These are phyloP conservation scores for Mustela lutreola DNA, from an alignment of 2,113 vertebrate genomes.

Conservation along the genomic window DNA sequence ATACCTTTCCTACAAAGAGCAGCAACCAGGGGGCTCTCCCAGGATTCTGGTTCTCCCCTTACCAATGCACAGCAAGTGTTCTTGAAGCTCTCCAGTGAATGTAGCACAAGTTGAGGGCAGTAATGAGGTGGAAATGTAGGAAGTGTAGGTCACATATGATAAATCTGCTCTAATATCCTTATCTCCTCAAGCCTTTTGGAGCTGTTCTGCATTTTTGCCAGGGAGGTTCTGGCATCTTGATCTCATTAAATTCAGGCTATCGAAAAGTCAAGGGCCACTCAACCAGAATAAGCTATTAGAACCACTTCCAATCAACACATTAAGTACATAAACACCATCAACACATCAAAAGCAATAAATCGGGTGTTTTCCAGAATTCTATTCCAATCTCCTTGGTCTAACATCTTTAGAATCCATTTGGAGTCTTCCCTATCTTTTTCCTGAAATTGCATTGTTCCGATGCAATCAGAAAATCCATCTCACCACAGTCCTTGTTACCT, in stretches of 20 bases:
- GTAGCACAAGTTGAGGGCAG: not conserved
- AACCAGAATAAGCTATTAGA: not conserved
- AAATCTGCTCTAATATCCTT: not conserved
- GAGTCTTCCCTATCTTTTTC: not conserved
- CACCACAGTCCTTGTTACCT: not conserved
- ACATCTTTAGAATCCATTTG: not conserved
- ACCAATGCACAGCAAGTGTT: not conserved
- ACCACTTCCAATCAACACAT: not conserved
- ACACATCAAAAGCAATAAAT: not conserved
- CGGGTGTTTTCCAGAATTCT: not conserved
- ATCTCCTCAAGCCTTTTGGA: not conserved
- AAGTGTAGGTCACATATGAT: not conserved
- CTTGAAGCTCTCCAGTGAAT: not conserved
- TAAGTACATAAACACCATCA: not conserved
- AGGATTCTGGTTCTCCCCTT: not conserved
- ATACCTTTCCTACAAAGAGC: not conserved
- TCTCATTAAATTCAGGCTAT: constrained; percentile 15
- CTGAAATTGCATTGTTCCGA: not conserved
- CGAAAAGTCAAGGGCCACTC: not conserved
- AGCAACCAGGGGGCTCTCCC: not conserved
- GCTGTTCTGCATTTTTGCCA: not conserved
- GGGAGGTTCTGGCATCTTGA: not conserved
- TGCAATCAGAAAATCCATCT: not conserved
- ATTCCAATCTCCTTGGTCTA: not conserved
- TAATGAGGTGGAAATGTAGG: not conserved